Conservation (phyloP, 2,113 vertebrate genomes). For the Etheostoma spectabile region DNA sequence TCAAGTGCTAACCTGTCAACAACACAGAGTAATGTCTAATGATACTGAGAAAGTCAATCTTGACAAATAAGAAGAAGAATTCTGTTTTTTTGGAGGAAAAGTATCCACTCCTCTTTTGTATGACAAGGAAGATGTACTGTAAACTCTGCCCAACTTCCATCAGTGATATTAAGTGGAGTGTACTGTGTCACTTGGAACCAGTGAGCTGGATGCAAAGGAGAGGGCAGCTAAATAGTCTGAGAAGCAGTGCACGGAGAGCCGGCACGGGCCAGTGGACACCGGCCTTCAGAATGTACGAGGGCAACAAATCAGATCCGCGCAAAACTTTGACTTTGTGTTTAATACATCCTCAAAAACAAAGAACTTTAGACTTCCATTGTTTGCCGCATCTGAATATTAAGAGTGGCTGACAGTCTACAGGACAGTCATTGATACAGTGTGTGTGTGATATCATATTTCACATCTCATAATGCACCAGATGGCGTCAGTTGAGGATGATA, state of each 20-base stretch:
- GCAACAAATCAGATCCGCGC: slow-evolving; percentile 15
- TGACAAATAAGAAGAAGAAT: not conserved
- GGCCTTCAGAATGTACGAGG: not conserved
- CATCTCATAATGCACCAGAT: not conserved
- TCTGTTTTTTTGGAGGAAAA: not conserved
- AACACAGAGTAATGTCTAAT: not conserved
- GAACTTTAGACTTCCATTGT: not conserved
- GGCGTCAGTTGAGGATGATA: too few species aligned
- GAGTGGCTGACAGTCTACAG: not conserved
- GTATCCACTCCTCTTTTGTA: not conserved
- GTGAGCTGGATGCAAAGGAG: not conserved
- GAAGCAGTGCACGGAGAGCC: slow-evolving; percentile 15
- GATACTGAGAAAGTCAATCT: not conserved
- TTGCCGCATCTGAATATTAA: not conserved
- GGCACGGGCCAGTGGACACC: not conserved
- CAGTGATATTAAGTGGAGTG: too few species aligned
- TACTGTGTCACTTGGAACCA: not conserved
- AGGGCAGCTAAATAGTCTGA: slow-evolving; percentile 26
- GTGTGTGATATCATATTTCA: not conserved
- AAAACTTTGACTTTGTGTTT: slow-evolving; percentile 6
- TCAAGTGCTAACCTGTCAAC: slow-evolving; percentile 14
- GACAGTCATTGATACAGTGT: not conserved
- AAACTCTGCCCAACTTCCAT: not conserved
- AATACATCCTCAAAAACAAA: slow-evolving; percentile 2
- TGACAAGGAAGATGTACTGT: not conserved